phyloP scores from a whole-genome alignment of 2,888 invertebrate genomes.

The Lordiphosa fenestrarum region DNA sequence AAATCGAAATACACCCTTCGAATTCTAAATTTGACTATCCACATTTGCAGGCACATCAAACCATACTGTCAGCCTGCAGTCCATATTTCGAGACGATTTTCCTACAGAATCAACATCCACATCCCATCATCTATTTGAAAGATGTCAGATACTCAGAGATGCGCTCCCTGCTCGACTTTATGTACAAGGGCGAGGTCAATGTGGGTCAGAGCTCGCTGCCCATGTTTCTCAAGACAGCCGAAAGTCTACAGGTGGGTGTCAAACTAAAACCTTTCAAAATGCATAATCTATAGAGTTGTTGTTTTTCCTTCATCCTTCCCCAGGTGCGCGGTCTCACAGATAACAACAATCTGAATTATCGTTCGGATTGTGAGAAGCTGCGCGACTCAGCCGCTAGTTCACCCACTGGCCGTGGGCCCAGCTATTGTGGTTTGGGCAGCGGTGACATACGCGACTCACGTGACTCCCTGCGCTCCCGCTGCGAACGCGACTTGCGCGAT shows the following conservation, averaged over 20 bases:
- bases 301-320: not conserved
- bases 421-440: conserved; percentile 44
- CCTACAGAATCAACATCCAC: conserved; percentile 92
- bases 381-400: conserved; percentile 79
- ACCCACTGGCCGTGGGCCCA: conserved; percentile 72
- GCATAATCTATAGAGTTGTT: not conserved
- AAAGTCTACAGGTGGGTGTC: conserved; percentile 88
- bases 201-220: conserved; percentile 94
- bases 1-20: not conserved
- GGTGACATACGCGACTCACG: conserved; percentile 75
- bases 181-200: conserved; percentile 95
- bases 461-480: conserved; percentile 69
- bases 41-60: conserved; percentile 89
- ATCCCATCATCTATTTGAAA: conserved; percentile 95
- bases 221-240: conserved; percentile 94
- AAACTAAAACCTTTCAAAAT: not conserved
- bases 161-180: conserved; percentile 93
- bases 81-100: conserved; percentile 96
- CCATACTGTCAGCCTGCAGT: conserved; percentile 95
- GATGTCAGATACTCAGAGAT: conserved; percentile 94
- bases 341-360: conserved; percentile 85
- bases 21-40: not conserved
- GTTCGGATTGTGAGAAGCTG: conserved; percentile 80
- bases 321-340: conserved; percentile 90
- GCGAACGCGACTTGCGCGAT: conserved; percentile 77